Evolutionary conservation across 2,113 vertebrate species (phyloP), one percentile per base, ranked within the genome.

Genomic region (Columbina picui): DNA sequence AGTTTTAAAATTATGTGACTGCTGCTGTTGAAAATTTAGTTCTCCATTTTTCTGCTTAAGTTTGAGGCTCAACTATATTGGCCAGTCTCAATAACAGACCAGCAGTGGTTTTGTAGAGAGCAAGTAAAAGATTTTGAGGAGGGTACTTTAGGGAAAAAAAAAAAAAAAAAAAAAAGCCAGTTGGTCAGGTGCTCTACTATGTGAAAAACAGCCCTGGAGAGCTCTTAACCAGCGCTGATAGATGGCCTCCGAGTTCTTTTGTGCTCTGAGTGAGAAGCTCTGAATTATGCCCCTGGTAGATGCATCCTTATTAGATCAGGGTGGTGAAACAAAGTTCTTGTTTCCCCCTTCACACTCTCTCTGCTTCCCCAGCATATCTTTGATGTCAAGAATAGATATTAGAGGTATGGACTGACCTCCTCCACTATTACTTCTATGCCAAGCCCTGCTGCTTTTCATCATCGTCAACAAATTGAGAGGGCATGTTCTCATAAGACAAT

Each of bases 221-320:
- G 85, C 85, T 84, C 64, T 84, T 86, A 74, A 89, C 84, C 26
- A 43, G 27, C 6, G 34, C 64, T 90, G 82, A 52, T 88, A 95
- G 92, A 86, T 86, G 87, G 90, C 38, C 60, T 49, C 55, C 4
- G 3, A 23, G 56, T 30, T 93, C 76, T 64, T 75, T 81, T 64
- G 47, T 95, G 87, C 56, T 94, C 45, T 70, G 70, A 36, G 26
- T 47, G 75, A 70, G 56, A 69, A 70, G 36, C 56, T 93, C 50
- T 93, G 83, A 94, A 67, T 96, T 93, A 67, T 60, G 30, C 59
- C 59, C 13, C 47, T 84, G 47, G 13, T 82, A 93, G 82, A 84
- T 86, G 70, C 34, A 59, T 81, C 76, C 85, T 91, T 84, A 86
- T 88, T 88, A 90, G 79, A 77, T 94, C 69, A 53, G n/a, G 17